Evolutionary conservation across 2,113 vertebrate genomes (phyloP).

Genomic region (Scopus umbretta): DNA sequence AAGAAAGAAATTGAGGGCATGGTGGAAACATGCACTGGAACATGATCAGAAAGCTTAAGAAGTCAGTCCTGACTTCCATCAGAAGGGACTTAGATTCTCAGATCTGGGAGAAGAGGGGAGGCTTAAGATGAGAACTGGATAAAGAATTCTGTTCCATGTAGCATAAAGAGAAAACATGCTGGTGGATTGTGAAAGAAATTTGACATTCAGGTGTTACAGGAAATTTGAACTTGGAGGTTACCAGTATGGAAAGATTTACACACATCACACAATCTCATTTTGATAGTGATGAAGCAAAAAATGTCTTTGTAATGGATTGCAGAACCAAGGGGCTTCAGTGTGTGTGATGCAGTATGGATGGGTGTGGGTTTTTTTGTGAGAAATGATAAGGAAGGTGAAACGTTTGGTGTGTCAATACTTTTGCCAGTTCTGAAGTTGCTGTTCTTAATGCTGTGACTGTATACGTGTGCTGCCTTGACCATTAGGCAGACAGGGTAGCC

Average conservation of each 20-base stretch:
- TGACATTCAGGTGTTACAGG: background rate
- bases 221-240: background rate
- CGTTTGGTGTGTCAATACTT: background rate
- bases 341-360: too few relatives aligned
- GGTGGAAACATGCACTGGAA: background rate
- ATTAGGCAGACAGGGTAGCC: background rate
- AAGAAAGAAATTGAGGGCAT: background rate
- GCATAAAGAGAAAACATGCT: background rate
- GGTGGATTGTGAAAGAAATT: background rate
- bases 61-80: background rate
- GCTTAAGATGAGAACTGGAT: background rate
- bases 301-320: background rate
- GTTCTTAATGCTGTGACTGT: background rate
- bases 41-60: background rate
- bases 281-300: background rate
- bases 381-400: background rate
- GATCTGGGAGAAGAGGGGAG: background rate
- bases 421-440: background rate
- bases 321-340: background rate
- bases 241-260: background rate
- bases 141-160: background rate
- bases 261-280: background rate
- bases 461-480: background rate
- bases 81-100: background rate
- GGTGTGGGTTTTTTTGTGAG: rapidly evolving